Conservation (phyloP, 92 coral and sea anemone genomes). For the Galaxea fascicularis region DNA sequence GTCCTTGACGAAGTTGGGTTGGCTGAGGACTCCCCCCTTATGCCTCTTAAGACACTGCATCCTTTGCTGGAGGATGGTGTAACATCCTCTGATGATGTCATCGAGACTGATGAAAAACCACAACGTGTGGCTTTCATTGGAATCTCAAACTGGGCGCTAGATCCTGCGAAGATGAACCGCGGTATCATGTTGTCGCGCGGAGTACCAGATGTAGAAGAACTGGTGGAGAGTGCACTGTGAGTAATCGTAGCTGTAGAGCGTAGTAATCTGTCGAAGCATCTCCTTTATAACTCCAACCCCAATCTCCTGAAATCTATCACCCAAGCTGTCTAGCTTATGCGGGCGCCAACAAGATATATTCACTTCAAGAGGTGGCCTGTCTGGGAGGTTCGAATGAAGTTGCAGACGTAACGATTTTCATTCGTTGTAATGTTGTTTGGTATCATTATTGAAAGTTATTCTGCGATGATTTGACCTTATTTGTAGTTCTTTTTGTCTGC, state of each 20-base stretch:
- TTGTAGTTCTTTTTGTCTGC: neutral
- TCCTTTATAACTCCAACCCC: neutral
- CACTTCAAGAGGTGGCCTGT: neutral
- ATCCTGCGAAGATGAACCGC: slow-evolving; percentile 89
- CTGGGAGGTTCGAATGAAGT: too few relatives aligned
- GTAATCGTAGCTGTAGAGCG: neutral
- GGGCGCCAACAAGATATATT: too few relatives aligned
- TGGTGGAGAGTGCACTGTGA: slow-evolving; percentile 79
- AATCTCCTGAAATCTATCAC: too few relatives aligned
- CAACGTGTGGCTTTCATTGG: slow-evolving; percentile 88
- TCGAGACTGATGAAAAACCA: slow-evolving; percentile 79
- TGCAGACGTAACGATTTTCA: too few relatives aligned
- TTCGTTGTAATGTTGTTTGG: neutral
- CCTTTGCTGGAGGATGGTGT: slow-evolving; percentile 90
- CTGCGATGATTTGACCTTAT: neutral
- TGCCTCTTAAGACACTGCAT: slow-evolving; percentile 87
- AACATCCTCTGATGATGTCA: slow-evolving; percentile 78
- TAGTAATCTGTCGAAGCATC: neutral
- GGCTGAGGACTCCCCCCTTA: slow-evolving; percentile 88
- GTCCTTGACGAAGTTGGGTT: slow-evolving; percentile 91
- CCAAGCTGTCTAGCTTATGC: too few relatives aligned
- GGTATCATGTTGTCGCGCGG: slow-evolving; percentile 86
- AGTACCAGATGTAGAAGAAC: slow-evolving; percentile 72
- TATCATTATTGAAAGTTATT: neutral
- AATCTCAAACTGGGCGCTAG: slow-evolving; percentile 90